Base-by-base conservation (phyloP, 2,113 vertebrate species). In the Carassius carassius region DNA sequence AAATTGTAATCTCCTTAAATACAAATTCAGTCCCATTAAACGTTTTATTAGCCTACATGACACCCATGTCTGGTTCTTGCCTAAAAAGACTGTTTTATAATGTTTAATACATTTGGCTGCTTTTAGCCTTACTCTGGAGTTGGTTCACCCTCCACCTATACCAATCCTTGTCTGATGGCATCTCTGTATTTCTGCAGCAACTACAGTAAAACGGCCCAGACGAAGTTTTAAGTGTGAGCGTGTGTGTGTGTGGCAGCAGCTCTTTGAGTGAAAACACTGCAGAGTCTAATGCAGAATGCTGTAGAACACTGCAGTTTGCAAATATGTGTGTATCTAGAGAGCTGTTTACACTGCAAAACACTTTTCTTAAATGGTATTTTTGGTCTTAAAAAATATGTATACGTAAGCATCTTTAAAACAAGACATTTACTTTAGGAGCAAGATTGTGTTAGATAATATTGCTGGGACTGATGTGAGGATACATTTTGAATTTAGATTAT, bases 301-400 rank as follows among this genome's bases (percentile, higher is more conserved):
- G 47, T 75, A 51, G 51, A 75, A 76, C 44, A 74, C 14, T 76
- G 47, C 41, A 17, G n/a, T 74, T 25, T 49, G n/a, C 25, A 54
- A 32, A 75, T 76, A 47, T 5, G 3, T 76, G 9, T 76, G 25
- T 76, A 54, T 54, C 25, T 19, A 32, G 17, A 54, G 25, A 14
- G 25, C 23, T 0, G 16, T 32, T 11, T 1, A 76, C 7, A 19
- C 29, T 35, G 65, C 16, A 69, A 10, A 69, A 35, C 29, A 69
- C 1, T 69, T 69, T 69, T 65, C 14, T 65, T 69, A 69, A 69
- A 35, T 35, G 9, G 65, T 69, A 69, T 69, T 35, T 35, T 69
- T 35, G 65, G 16, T 69, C 8, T 37, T 14, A 69, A 69, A 10
- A 35, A 10, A 44, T 44, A 44, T 44, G 9, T 12, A 21, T 4